Conservation (phyloP, 2,797 vertebrate species). For the Alcedo quadribrachys region DNA sequence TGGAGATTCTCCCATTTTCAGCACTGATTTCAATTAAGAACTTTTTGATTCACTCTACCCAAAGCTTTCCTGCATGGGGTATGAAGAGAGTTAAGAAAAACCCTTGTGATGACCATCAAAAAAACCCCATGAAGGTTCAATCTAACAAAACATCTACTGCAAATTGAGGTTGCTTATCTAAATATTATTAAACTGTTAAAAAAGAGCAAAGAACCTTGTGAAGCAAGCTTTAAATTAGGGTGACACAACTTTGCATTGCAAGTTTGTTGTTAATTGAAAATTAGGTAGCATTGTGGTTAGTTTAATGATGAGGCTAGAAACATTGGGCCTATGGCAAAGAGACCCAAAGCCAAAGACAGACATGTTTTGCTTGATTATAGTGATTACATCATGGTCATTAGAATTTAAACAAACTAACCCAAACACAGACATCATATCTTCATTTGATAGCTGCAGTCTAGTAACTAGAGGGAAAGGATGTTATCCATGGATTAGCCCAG, state of each 20-base stretch:
- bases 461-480: slow-evolving; percentile 84
- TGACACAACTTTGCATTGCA: slow-evolving; percentile 45
- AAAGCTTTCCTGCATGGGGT: neutral
- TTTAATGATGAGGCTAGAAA: slow-evolving; percentile 73
- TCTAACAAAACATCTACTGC: slow-evolving; percentile 10
- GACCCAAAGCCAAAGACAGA: slow-evolving; percentile 77
- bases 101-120: fast-evolving
- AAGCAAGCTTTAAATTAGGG: slow-evolving; percentile 62
- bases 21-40: no score
- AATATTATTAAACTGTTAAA: slow-evolving; percentile 66
- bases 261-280: slow-evolving; percentile 73
- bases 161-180: slow-evolving; percentile 63
- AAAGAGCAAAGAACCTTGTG: slow-evolving; percentile 56
- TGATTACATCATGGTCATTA: slow-evolving; percentile 84
- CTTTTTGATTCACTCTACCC: no score
- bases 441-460: slow-evolving; percentile 86
- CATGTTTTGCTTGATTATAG: slow-evolving; percentile 79
- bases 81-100: neutral
- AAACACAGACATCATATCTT: slow-evolving; percentile 92
- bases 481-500: slow-evolving; percentile 83
- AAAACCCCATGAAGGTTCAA: neutral
- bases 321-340: slow-evolving; percentile 71
- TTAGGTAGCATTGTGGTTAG: slow-evolving; percentile 77
- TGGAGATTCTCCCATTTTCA: no score
- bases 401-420: slow-evolving; percentile 80